phyloP scores from a whole-genome alignment of 2,888 invertebrate genomes.

The Xestobium rufovillosum region DNA sequence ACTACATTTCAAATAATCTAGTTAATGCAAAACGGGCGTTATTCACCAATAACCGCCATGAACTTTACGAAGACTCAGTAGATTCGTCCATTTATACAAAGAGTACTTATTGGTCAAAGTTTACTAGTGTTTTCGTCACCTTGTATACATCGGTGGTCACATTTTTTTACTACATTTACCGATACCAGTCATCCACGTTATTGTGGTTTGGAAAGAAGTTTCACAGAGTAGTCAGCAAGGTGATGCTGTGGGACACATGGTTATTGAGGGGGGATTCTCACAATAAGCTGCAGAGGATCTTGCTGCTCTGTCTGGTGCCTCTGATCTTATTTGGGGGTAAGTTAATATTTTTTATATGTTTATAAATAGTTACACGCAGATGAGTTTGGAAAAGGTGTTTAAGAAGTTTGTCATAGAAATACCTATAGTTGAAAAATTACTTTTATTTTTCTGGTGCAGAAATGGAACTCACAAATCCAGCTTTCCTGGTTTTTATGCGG shows the following conservation, averaged over 20 bases:
- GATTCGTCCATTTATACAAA: background rate
- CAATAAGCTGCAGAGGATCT: conserved; percentile 26
- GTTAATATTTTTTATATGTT: conserved; percentile 32
- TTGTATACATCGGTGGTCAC: conserved; percentile 25
- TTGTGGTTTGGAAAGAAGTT: conserved; percentile 31
- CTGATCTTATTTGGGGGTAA: conserved; percentile 52
- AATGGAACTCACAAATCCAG: too few species aligned
- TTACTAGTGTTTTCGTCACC: conserved; percentile 17
- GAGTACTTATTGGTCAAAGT: background rate
- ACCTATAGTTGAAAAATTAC: too few species aligned
- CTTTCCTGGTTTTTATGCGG: too few species aligned
- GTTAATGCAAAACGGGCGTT: conserved; percentile 14
- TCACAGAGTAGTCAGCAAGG: conserved; percentile 33
- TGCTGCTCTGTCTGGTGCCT: conserved; percentile 46
- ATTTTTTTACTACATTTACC: conserved; percentile 26
- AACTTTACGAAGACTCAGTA: conserved; percentile 11
- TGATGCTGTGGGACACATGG: conserved; percentile 42
- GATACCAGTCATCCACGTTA: conserved; percentile 25
- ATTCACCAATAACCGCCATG: conserved; percentile 25
- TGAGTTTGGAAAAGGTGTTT: conserved; percentile 4
- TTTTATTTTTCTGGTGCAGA: too few species aligned
- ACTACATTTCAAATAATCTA: background rate
- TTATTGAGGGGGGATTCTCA: conserved; percentile 31
- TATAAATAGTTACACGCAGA: too few species aligned
- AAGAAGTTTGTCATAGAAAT: too few species aligned